Percentiles rank a stretch among this genome's conserved stretches.
These are phyloP conservation scores for Drosophila pseudoananassae DNA, from an alignment of 1,140 invertebrate species.

Conservation along the genomic window DNA sequence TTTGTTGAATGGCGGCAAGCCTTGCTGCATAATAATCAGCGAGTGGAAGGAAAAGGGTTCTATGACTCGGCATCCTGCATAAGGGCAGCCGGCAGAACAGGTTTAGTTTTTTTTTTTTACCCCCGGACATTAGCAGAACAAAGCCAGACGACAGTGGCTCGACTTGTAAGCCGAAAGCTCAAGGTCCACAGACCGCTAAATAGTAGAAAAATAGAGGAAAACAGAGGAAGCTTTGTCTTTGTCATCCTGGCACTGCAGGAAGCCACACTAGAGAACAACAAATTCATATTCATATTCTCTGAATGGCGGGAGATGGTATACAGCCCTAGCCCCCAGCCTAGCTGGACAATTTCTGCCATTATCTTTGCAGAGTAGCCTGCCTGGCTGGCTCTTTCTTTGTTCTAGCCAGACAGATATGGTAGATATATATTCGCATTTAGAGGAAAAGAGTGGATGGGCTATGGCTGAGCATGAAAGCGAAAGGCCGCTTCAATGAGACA, in stretches of 20 bases:
- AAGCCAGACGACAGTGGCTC: slow-evolving; percentile 17
- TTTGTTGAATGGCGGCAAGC: slow-evolving; percentile 30
- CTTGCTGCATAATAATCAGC: slow-evolving; percentile 34
- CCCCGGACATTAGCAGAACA: slow-evolving; percentile 25
- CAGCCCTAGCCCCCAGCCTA: not conserved
- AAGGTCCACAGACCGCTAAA: slow-evolving; percentile 60
- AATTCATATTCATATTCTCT: slow-evolving; percentile 28
- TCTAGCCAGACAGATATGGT: slow-evolving; percentile 17
- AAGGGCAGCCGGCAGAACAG: slow-evolving; percentile 19
- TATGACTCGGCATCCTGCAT: slow-evolving; percentile 34
- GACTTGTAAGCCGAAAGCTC: slow-evolving; percentile 23
- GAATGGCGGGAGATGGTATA: too few species aligned
- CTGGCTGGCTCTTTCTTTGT: slow-evolving; percentile 35
- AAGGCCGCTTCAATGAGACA: slow-evolving; percentile 46
- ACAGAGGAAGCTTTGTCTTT: slow-evolving; percentile 39
- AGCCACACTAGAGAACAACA: slow-evolving; percentile 29
- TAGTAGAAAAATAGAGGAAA: slow-evolving; percentile 5
- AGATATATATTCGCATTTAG: slow-evolving; percentile 16
- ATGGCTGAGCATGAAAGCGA: slow-evolving; percentile 59
- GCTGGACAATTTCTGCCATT: slow-evolving; percentile 52
- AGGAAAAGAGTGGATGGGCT: slow-evolving; percentile 7
- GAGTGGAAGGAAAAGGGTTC: slow-evolving; percentile 23
- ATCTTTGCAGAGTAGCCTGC: slow-evolving; percentile 24
- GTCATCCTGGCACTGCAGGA: slow-evolving; percentile 39
- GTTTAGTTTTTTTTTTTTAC: slow-evolving; percentile 12